phyloP scores from a whole-genome alignment of 2,797 vertebrate genomes.

The Zenarchopterus dispar region DNA sequence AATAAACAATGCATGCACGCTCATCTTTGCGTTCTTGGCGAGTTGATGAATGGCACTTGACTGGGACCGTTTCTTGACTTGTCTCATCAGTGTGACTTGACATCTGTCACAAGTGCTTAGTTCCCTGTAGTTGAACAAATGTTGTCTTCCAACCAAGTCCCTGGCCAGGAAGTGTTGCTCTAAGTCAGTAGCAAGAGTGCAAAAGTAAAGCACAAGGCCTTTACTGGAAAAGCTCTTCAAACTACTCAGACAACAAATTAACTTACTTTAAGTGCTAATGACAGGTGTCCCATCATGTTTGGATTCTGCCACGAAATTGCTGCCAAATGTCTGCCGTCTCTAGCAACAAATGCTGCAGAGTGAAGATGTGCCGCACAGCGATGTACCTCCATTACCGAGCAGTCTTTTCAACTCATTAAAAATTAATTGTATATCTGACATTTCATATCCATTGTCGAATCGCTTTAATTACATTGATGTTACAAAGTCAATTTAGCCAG shows the following conservation, averaged over 20 bases:
- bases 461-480: constrained; percentile 67
- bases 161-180: constrained; percentile 9
- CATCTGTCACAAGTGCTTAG: constrained; percentile 59
- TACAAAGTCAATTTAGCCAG: constrained; percentile 71
- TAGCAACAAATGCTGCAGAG: constrained; percentile 8
- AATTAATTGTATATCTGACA: constrained; percentile 70
- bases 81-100: constrained; percentile 49
- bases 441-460: constrained; percentile 67
- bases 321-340: constrained; percentile 44
- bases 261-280: constrained; percentile 65
- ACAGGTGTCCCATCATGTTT: constrained; percentile 71
- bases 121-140: constrained; percentile 15
- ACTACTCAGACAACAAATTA: constrained; percentile 56
- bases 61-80: constrained; percentile 43
- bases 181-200: constrained; percentile 35
- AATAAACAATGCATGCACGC: constrained; percentile 28
- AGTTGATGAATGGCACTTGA: constrained; percentile 42
- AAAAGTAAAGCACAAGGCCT: constrained; percentile 14
- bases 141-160: constrained; percentile 18
- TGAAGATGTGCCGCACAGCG: constrained; percentile 37
- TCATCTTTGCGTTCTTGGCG: constrained; percentile 20
- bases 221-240: constrained; percentile 27
- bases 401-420: constrained; percentile 59
- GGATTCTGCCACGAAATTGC: constrained; percentile 32
- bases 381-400: constrained; percentile 30